Base-by-base conservation (phyloP, 2,797 vertebrate genomes). In the Ataeniobius toweri region DNA sequence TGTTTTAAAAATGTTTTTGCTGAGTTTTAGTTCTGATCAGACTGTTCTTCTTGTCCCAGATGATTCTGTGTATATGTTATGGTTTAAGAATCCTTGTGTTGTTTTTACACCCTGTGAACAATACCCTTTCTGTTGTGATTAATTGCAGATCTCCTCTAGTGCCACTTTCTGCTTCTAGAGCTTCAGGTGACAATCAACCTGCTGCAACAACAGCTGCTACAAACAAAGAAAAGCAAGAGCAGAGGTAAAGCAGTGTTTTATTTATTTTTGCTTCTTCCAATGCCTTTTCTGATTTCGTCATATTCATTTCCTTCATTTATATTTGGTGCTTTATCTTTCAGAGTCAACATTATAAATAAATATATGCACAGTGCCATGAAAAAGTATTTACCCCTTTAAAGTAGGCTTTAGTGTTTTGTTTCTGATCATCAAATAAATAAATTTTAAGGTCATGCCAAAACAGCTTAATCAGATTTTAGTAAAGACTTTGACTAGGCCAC, bases 151-250 rank as follows among this genome's bases (percentile, higher is more conserved):
- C 85, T 46, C 92, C 91, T 22, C 41, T 92, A 93, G 95, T 94
- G 39, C 94, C 95, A 0, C 96, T 95, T 95, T 92, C 96, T 85
- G 94, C 95, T 73, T 76, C 84, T 5, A 94, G 91, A 80, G 78
- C 89, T 55, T 75, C 82, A 68, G 80, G 83, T 74, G 92, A 92
- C 46, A 75, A 2, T 79, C 85, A 77, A 7, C 63, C 82, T 70
- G 79, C 79, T 56, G 78, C 83, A 73, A 72, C 81, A 48, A 80
- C 88, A 26, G 75, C 79, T 59, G 82, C 81, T 55, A 69, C 78
- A 59, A 89, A 94, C 2, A 92, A 74, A 65, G 96, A 97, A 83
- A 95, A 89, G 83, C 85, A 93, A 5, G 88, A 91, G 3, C 97
- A 97, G 80, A 97, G 96, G 98, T 99, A 95, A 0, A 68, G 26